Conservation (phyloP, 2,113 vertebrate genomes). For the Thalassarche chlororhynchos region DNA sequence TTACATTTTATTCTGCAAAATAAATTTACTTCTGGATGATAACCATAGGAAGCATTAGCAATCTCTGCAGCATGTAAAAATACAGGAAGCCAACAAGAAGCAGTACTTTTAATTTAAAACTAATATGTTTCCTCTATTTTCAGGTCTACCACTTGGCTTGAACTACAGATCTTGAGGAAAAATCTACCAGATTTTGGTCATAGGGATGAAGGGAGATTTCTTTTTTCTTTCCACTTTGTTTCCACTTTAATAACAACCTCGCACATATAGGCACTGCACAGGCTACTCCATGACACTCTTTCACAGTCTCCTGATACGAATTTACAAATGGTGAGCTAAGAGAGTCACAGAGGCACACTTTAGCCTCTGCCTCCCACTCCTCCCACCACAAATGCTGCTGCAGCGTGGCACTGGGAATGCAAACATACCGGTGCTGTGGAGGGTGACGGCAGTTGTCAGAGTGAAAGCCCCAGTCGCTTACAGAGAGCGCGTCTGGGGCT, state of each 20-base stretch:
- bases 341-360: background rate
- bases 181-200: background rate
- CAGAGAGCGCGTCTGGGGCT: background rate
- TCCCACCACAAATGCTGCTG: background rate
- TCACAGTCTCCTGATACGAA: background rate
- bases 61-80: background rate
- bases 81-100: background rate
- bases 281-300: background rate
- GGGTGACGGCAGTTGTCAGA: background rate
- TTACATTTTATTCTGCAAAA: background rate
- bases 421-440: rapidly evolving
- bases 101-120: background rate
- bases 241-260: background rate
- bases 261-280: background rate
- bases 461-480: background rate
- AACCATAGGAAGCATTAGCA: background rate
- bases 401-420: background rate
- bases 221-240: background rate
- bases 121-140: background rate
- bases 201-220: background rate
- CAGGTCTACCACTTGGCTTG: background rate
- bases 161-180: background rate
- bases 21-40: background rate
- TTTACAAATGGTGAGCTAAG: background rate
- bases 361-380: background rate